These are phyloP conservation scores for Drosophila sp. DNA, from an alignment of 1,140 invertebrate species.

Conservation along the genomic window DNA sequence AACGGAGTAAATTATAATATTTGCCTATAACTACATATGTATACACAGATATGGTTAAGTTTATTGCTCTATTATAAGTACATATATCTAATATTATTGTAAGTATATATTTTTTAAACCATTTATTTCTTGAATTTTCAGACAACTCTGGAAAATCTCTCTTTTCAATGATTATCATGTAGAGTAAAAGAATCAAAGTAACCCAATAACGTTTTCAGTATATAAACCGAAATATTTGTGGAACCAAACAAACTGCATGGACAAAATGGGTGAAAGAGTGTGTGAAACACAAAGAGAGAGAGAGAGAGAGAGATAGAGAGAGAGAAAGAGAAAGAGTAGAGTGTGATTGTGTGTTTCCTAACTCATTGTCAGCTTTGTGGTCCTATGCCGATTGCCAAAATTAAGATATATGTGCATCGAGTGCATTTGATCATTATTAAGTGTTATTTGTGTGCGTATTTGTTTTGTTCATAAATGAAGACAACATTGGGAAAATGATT, in stretches of 20 bases:
- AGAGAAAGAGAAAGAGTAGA: too few relatives aligned
- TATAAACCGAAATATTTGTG: not conserved
- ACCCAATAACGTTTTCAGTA: not conserved
- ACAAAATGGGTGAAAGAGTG: not conserved
- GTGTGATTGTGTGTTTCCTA: not conserved
- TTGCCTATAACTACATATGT: too few relatives aligned
- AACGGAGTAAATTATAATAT: too few relatives aligned
- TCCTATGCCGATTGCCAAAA: constrained; percentile 50
- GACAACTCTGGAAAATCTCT: too few relatives aligned
- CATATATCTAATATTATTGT: too few relatives aligned
- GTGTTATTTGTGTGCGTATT: constrained; percentile 36
- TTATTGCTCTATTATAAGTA: too few relatives aligned
- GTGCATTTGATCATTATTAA: constrained; percentile 74
- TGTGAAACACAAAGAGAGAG: too few relatives aligned
- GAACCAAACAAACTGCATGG: not conserved
- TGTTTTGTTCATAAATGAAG: constrained; percentile 38
- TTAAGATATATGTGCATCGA: constrained; percentile 66
- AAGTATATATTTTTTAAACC: too few relatives aligned
- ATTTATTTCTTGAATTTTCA: too few relatives aligned
- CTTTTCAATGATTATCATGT: not conserved
- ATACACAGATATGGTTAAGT: too few relatives aligned
- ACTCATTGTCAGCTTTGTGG: constrained; percentile 17
- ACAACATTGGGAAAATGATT: constrained; percentile 21
- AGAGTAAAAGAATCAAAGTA: not conserved
- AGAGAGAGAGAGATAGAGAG: too few relatives aligned